Conservation (phyloP, 2,888 invertebrate genomes). For the Andrena marginata region DNA sequence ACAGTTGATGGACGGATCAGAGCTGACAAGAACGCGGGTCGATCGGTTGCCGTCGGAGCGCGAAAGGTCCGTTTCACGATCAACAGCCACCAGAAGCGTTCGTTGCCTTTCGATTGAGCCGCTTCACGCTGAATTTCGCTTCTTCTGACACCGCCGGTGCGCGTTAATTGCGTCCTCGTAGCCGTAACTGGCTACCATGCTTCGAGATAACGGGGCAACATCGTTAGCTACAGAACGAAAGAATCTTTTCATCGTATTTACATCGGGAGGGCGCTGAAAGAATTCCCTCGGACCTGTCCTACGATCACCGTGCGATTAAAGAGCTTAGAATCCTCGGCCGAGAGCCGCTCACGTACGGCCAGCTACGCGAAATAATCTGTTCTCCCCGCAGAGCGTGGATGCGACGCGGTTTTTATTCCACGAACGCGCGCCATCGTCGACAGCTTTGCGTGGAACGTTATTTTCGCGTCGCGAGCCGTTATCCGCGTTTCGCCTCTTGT, state of each 20-base stretch:
- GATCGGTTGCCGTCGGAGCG: constrained; percentile 71
- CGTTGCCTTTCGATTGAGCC: constrained; percentile 65
- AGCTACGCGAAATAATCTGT: constrained; percentile 4
- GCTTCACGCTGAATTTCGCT: constrained; percentile 77
- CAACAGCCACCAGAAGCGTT: neutral
- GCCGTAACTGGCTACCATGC: constrained; percentile 62
- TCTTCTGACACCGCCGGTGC: constrained; percentile 67
- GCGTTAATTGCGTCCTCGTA: constrained; percentile 74
- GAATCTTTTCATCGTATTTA: constrained; percentile 12
- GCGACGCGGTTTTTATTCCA: constrained; percentile 6
- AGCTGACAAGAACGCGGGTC: neutral
- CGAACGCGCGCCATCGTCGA: constrained; percentile 18
- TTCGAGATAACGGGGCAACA: neutral
- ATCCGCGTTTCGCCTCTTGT: neutral
- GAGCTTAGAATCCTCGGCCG: constrained; percentile 2
- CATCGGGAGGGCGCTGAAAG: neutral
- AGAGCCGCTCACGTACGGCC: neutral
- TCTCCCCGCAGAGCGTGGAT: neutral
- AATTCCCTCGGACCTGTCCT: constrained; percentile 2
- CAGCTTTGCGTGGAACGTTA: constrained; percentile 3
- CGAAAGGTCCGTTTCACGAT: constrained; percentile 17
- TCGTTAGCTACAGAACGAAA: neutral
- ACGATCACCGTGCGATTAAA: constrained; percentile 13
- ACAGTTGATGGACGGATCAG: constrained; percentile 22
- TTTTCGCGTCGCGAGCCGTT: constrained; percentile 17